These are phyloP conservation scores for Ibidorhyncha struthersii DNA, from an alignment of 2,113 vertebrate genomes.

Conservation along the genomic window DNA sequence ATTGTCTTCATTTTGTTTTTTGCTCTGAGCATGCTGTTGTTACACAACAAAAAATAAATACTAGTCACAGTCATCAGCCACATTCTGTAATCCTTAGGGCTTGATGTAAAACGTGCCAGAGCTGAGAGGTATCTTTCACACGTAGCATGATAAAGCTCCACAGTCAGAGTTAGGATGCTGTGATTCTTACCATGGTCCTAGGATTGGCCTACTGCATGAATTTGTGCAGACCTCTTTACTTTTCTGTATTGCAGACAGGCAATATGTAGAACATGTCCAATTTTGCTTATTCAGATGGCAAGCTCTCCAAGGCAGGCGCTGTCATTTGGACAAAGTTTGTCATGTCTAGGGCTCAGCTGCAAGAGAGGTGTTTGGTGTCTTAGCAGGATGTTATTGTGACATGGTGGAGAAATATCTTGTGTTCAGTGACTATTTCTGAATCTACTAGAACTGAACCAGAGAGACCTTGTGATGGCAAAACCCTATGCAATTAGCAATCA, in stretches of 20 bases:
- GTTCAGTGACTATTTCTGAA: not conserved
- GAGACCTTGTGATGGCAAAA: not conserved
- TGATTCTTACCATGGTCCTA: not conserved
- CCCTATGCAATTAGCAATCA: not conserved
- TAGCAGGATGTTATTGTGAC: not conserved
- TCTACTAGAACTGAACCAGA: not conserved
- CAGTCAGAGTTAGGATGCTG: not conserved
- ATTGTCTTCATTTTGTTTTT: conserved; percentile 5
- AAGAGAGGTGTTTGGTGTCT: not conserved
- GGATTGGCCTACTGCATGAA: not conserved
- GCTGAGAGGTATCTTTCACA: not conserved
- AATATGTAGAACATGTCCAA: not conserved
- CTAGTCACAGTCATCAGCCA: conserved; percentile 10
- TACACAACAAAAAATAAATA: conserved; percentile 12
- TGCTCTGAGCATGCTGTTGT: conserved; percentile 2
- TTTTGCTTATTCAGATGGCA: not conserved
- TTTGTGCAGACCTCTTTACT: not conserved
- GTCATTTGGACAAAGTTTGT: not conserved
- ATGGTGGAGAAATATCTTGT: not conserved
- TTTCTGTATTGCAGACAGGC: not conserved
- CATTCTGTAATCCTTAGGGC: not conserved
- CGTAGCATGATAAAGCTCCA: not conserved
- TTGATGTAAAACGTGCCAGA: not conserved
- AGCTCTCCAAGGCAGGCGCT: not conserved
- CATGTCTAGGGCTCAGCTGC: not conserved